phyloP scores from a whole-genome alignment of 2,888 invertebrate species.

The Smittia aterrima region DNA sequence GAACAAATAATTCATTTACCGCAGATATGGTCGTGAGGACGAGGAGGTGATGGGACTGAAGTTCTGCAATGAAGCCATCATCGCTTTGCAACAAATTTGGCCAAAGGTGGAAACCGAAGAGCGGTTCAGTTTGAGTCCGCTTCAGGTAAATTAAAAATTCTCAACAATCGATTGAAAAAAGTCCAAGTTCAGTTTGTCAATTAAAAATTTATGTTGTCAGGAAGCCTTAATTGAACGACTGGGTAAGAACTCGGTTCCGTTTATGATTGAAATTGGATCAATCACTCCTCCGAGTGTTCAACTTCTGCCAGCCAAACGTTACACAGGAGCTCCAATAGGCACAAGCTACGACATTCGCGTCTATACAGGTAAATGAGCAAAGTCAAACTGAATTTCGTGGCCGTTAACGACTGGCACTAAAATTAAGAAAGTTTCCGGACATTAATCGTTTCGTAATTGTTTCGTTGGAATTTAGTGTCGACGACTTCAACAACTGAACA shows the following conservation, averaged over 20 bases:
- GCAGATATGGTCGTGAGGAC: slow-evolving; percentile 93
- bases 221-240: slow-evolving; percentile 76
- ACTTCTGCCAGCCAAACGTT: slow-evolving; percentile 85
- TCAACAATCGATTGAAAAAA: background rate
- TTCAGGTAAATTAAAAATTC: slow-evolving; percentile 64
- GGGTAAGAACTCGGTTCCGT: slow-evolving; percentile 76
- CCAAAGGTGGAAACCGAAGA: slow-evolving; percentile 63
- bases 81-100: slow-evolving; percentile 86
- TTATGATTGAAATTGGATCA: slow-evolving; percentile 76
- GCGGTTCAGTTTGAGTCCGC: slow-evolving; percentile 60
- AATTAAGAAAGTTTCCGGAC: background rate
- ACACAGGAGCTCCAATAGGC: slow-evolving; percentile 86
- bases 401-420: background rate
- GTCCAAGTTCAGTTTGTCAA: background rate
- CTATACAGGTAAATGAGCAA: slow-evolving; percentile 69
- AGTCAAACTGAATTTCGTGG: background rate
- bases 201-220: slow-evolving; percentile 52
- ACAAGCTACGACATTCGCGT: slow-evolving; percentile 87
- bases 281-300: slow-evolving; percentile 89
- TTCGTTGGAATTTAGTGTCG: background rate
- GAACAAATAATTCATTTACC: background rate
- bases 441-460: background rate
- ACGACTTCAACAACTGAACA: slow-evolving; percentile 64
- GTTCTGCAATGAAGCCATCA: slow-evolving; percentile 95
- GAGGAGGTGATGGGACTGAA: slow-evolving; percentile 97